These are phyloP conservation scores for Nasonia vitripennis DNA, from an alignment of 1,140 invertebrate species.

Conservation along the genomic window DNA sequence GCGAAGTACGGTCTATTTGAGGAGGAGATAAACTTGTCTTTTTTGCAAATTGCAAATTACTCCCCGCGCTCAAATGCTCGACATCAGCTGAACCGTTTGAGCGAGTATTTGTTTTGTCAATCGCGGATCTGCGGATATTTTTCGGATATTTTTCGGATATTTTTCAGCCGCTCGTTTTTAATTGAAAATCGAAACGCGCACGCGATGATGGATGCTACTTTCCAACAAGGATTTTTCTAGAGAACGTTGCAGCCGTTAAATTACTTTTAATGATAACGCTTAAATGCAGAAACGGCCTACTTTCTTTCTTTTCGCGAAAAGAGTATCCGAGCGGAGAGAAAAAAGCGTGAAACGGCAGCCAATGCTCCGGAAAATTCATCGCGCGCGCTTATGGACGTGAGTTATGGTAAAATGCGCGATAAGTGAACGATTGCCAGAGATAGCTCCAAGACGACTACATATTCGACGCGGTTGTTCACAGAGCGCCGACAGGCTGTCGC, in stretches of 20 bases:
- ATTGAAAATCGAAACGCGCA: background rate
- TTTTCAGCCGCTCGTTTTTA: no score
- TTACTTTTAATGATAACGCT: background rate
- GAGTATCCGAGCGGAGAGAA: background rate
- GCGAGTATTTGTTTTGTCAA: no score
- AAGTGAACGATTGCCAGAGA: no score
- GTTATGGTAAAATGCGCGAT: no score
- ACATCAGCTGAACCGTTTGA: no score
- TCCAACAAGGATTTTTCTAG: background rate
- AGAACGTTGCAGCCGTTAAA: background rate
- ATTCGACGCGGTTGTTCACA: conserved; percentile 62
- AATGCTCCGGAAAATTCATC: background rate
- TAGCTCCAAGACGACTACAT: no score
- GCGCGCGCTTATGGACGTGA: no score
- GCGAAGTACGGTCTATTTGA: background rate
- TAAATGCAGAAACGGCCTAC: background rate
- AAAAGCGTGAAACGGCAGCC: background rate
- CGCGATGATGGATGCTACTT: background rate
- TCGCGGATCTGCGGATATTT: no score
- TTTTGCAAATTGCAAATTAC: no score
- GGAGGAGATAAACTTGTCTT: background rate
- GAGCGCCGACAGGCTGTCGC: conserved; percentile 82
- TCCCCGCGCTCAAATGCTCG: no score
- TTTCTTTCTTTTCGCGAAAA: background rate
- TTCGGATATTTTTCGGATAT: no score